A percentile compares a stretch with the other conserved stretches of the same genome.
These are phyloP conservation scores for Lepus oiostolus DNA, from an alignment of 2,797 vertebrate genomes.

Conservation along the genomic window DNA sequence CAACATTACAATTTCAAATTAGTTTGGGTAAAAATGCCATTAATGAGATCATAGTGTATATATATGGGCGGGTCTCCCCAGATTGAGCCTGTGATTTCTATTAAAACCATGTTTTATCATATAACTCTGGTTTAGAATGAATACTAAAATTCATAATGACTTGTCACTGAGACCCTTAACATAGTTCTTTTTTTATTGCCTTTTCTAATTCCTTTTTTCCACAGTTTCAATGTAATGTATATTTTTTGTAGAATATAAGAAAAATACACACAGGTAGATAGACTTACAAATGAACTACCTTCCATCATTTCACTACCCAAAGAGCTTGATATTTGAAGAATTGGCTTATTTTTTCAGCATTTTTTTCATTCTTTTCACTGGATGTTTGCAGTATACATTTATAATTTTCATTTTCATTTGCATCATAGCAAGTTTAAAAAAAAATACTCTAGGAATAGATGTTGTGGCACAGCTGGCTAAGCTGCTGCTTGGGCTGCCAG, in stretches of 20 bases:
- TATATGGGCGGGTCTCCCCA: background rate
- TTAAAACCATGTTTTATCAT: background rate
- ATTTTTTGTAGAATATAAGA: background rate
- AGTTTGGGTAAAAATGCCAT: slow-evolving; percentile 8
- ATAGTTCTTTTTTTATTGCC: background rate
- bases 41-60: background rate
- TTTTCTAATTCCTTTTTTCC: background rate
- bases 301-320: background rate
- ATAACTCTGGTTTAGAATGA: background rate
- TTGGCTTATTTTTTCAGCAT: background rate
- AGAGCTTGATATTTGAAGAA: background rate
- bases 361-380: slow-evolving; percentile 16
- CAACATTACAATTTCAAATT: slow-evolving; percentile 53
- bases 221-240: background rate
- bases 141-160: background rate
- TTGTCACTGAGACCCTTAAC: background rate
- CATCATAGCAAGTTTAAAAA: background rate
- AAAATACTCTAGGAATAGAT: background rate
- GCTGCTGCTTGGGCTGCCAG: no score
- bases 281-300: background rate
- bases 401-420: slow-evolving; percentile 5
- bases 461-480: no score
- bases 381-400: background rate
- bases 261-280: background rate
- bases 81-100: background rate